Conservation (phyloP, 53 echinoderm and acorn worm species). For the Stichopus horrens region DNA sequence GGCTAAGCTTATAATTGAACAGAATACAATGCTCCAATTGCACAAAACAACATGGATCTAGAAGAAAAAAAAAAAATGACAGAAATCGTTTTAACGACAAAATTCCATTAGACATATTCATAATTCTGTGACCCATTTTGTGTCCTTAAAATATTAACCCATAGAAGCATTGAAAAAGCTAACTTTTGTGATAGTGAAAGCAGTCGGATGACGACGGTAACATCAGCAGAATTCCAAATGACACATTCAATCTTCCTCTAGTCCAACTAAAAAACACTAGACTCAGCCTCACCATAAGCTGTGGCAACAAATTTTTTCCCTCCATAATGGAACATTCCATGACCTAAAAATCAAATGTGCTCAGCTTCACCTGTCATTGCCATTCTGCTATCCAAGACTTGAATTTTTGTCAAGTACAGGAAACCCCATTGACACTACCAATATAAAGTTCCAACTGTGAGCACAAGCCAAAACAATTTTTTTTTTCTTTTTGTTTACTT, state of each 20-base stretch:
- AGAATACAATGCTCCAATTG: too few relatives aligned
- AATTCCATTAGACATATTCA: background rate
- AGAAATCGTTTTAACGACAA: background rate
- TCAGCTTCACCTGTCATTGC: constrained; percentile 17
- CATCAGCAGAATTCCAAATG: background rate
- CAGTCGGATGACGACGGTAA: background rate
- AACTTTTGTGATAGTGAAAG: background rate
- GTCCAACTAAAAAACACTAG: background rate
- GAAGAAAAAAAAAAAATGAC: too few relatives aligned
- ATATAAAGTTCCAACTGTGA: background rate
- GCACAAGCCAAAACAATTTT: constrained; percentile 1
- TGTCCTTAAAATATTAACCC: background rate
- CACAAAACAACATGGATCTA: too few relatives aligned
- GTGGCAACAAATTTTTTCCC: background rate
- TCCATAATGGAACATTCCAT: constrained; percentile 35
- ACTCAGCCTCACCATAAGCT: background rate
- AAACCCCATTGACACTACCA: constrained; percentile 30
- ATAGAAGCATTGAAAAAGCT: background rate
- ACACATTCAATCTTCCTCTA: background rate
- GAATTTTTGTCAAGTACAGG: constrained; percentile 22
- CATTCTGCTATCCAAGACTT: constrained; percentile 11
- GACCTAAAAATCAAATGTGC: constrained; percentile 36
- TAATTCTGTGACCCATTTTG: background rate
- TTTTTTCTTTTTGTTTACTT: background rate
- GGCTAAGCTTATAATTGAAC: too few relatives aligned